Conservation (phyloP, 2,888 invertebrate genomes). For the Mesorhabditis belari region DNA sequence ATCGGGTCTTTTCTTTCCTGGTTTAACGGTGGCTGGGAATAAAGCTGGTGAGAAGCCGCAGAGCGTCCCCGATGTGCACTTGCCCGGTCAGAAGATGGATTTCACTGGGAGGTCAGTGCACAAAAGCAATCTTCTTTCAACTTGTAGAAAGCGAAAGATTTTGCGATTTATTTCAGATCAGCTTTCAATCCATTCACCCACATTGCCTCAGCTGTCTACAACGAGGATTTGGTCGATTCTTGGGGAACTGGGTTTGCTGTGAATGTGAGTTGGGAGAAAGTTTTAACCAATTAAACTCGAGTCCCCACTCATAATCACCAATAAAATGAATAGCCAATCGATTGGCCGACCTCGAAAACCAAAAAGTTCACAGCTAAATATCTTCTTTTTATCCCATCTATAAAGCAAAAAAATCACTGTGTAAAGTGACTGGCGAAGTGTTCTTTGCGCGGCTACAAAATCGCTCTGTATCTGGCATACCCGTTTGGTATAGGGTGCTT, state of each 20-base stretch:
- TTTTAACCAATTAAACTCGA: too few species aligned
- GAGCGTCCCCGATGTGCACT: slow-evolving; percentile 36
- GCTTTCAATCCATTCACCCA: slow-evolving; percentile 47
- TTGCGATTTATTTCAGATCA: slow-evolving; percentile 14
- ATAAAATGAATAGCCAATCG: too few species aligned
- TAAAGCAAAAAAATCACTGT: too few species aligned
- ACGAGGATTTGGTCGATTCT: slow-evolving; percentile 44
- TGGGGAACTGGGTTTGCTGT: slow-evolving; percentile 45
- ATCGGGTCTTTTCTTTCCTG: slow-evolving; percentile 42
- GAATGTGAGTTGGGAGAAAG: slow-evolving; percentile 34
- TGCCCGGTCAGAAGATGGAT: slow-evolving; percentile 34
- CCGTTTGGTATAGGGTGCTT: too few species aligned
- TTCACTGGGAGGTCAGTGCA: slow-evolving; percentile 34
- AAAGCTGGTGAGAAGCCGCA: slow-evolving; percentile 40
- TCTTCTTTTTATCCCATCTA: too few species aligned
- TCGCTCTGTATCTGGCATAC: too few species aligned
- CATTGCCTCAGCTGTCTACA: slow-evolving; percentile 36
- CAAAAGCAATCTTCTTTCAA: neutral
- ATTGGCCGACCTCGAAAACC: too few species aligned
- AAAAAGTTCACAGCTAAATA: too few species aligned
- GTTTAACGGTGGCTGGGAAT: slow-evolving; percentile 42
- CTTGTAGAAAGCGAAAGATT: neutral
- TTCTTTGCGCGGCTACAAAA: too few species aligned
- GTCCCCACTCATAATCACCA: too few species aligned
- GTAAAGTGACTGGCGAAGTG: too few species aligned